These are phyloP conservation scores for Chloropsis hardwickii DNA, from an alignment of 2,113 vertebrate genomes.

Conservation along the genomic window DNA sequence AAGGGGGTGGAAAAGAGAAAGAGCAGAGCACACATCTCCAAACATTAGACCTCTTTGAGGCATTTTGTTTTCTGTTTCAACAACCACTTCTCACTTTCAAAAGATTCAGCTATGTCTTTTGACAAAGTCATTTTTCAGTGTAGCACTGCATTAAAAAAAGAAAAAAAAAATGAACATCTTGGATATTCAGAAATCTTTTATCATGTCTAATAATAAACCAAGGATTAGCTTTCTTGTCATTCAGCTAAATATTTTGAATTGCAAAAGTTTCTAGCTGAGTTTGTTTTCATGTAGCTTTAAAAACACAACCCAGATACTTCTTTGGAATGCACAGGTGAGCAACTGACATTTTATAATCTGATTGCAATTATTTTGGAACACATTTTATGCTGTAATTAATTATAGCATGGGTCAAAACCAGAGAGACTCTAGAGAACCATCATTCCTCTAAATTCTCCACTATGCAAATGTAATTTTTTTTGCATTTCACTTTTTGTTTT, in stretches of 20 bases:
- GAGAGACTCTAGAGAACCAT: neutral
- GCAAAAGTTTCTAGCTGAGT: neutral
- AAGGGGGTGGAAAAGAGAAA: neutral
- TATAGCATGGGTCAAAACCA: neutral
- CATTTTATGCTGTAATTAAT: neutral
- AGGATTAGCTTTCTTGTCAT: constrained; percentile 27
- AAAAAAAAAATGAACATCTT: constrained; percentile 30
- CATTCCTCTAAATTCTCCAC: neutral
- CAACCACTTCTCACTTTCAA: neutral
- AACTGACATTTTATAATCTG: constrained; percentile 17
- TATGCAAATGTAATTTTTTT: neutral
- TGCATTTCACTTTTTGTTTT: neutral
- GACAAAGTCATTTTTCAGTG: constrained; percentile 39
- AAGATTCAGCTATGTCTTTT: neutral
- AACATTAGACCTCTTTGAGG: neutral
- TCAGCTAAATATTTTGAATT: constrained; percentile 44
- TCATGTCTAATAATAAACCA: constrained; percentile 36
- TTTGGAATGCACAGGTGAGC: constrained; percentile 5
- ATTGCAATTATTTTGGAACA: constrained; percentile 23
- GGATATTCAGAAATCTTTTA: constrained; percentile 18
- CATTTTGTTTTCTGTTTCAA: neutral
- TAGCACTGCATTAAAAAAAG: constrained; percentile 35
- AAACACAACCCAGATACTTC: neutral
- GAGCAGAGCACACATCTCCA: neutral
- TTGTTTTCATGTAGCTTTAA: constrained; percentile 4